Evolutionary conservation across 2,888 invertebrate species (phyloP).

Genomic region (Phyto melanocephala): DNA sequence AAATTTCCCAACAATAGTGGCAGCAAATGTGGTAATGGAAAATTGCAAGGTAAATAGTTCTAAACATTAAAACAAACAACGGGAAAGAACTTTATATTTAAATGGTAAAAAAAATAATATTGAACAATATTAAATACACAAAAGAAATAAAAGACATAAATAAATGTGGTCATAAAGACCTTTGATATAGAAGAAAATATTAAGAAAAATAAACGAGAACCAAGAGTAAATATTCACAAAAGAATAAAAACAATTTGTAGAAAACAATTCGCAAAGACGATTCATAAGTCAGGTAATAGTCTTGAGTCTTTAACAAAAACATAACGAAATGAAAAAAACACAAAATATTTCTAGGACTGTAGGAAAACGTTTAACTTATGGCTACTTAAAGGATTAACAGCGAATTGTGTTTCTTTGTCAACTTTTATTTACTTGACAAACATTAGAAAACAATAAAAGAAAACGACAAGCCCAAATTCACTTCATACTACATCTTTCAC

Average conservation of each 20-base stretch:
- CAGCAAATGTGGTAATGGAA: conserved; percentile 67
- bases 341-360: conserved; percentile 7
- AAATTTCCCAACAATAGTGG: conserved; percentile 40
- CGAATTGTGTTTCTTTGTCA: not conserved
- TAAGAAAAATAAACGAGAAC: not conserved
- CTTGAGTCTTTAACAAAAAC: not conserved
- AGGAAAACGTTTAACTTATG: not conserved
- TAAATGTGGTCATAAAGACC: not conserved
- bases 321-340: conserved; percentile 1
- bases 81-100: not conserved
- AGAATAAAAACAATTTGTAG: conserved; percentile 21
- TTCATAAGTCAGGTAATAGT: conserved; percentile 16
- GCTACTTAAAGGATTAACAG: conserved; percentile 22
- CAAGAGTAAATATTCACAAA: conserved; percentile 15
- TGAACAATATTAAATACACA: not conserved
- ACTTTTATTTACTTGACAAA: conserved; percentile 41
- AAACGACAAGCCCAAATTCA: conserved; percentile 53
- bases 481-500: not conserved
- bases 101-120: conserved; percentile 25
- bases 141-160: not conserved
- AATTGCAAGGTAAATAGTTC: conserved; percentile 72
- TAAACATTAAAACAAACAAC: conserved; percentile 63
- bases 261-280: not conserved
- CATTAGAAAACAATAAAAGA: conserved; percentile 24
- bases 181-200: not conserved